Percentiles rank a stretch among this genome's conserved stretches.
Conservation (phyloP, 2,888 invertebrate species). For the Campoplex nolae region DNA sequence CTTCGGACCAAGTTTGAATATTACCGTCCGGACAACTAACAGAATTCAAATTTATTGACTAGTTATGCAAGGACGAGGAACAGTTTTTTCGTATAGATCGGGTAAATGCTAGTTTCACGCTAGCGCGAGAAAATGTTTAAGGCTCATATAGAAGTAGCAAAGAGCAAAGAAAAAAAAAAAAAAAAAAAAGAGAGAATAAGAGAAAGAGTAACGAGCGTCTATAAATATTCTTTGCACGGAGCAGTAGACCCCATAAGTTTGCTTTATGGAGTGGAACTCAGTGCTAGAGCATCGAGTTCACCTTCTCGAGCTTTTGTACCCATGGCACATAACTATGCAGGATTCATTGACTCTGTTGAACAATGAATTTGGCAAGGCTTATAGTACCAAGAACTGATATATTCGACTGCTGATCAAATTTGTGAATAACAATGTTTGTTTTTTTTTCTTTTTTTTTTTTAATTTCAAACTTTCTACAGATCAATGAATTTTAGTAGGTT, state of each 20-base stretch:
- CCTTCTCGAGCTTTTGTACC: slow-evolving; percentile 60
- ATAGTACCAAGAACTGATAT: not conserved
- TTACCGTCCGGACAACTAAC: slow-evolving; percentile 58
- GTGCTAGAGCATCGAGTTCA: slow-evolving; percentile 63
- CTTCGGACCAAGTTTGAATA: slow-evolving; percentile 55
- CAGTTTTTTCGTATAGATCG: slow-evolving; percentile 50
- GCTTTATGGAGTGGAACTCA: slow-evolving; percentile 75
- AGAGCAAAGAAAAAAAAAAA: slow-evolving; percentile 28
- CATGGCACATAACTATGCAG: slow-evolving; percentile 1
- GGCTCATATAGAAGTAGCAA: slow-evolving; percentile 12
- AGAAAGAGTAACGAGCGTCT: slow-evolving; percentile 66
- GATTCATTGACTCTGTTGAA: slow-evolving; percentile 17
- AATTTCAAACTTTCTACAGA: not conserved
- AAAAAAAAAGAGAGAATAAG: slow-evolving; percentile 23
- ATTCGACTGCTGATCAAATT: slow-evolving; percentile 25
- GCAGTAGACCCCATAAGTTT: slow-evolving; percentile 73
- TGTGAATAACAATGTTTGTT: not conserved
- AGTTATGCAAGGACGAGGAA: slow-evolving; percentile 58
- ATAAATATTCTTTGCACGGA: slow-evolving; percentile 79
- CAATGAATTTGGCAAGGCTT: not conserved
- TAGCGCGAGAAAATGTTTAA: slow-evolving; percentile 32
- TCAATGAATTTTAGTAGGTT: not conserved
- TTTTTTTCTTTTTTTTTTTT: not conserved
- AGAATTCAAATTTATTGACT: slow-evolving; percentile 66
- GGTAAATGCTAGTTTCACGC: slow-evolving; percentile 48